phyloP scores from a whole-genome alignment of 1,140 invertebrate species.

The Nasonia vitripennis region DNA sequence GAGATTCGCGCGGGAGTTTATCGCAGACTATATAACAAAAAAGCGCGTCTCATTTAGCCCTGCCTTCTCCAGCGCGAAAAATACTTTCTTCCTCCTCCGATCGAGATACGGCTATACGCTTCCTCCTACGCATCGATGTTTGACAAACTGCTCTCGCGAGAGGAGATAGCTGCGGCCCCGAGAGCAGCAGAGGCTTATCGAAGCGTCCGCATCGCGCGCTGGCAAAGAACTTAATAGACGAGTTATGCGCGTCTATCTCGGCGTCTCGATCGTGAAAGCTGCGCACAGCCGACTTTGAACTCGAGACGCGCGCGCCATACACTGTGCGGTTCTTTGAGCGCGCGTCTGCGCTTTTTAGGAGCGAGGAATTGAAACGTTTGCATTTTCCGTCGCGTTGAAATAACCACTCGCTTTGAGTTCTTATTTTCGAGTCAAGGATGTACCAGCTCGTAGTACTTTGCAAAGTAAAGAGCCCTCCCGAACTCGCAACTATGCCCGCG shows the following conservation, averaged over 20 bases:
- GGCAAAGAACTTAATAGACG: conserved; percentile 40
- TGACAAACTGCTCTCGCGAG: conserved; percentile 18
- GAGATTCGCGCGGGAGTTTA: no score
- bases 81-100: not conserved
- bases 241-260: conserved; percentile 41
- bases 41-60: no score
- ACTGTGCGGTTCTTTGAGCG: no score
- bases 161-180: not conserved
- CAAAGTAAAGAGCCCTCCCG: no score
- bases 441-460: no score
- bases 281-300: not conserved
- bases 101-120: not conserved
- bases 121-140: not conserved
- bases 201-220: not conserved
- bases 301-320: not conserved
- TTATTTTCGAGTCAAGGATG: no score
- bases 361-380: not conserved
- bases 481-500: not conserved
- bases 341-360: not conserved
- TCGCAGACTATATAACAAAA: no score
- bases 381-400: no score
- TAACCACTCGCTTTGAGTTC: no score
- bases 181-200: conserved; percentile 1
- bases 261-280: conserved; percentile 23
- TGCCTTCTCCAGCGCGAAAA: not conserved